Evolutionary conservation across 2,113 vertebrate genomes (phyloP), one percentile per base, ranked within the genome.

Genomic region (Dicaeum eximium): DNA sequence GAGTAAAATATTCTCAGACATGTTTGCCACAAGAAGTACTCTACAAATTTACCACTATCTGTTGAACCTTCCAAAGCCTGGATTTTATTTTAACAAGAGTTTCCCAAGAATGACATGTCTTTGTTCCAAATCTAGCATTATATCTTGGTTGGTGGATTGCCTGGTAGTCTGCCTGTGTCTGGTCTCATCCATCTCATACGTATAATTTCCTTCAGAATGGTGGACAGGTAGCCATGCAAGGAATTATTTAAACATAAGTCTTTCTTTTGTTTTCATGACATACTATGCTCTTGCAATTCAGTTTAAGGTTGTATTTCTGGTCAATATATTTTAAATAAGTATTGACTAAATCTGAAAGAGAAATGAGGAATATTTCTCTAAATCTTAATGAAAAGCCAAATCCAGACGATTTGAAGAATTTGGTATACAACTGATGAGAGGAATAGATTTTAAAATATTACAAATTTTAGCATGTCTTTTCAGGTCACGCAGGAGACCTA

Each of bases 111-210:
- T 37, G 87, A 7, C 8, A 19, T 62, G 33, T 27, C 8, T 50
- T 53, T 81, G 28, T 60, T 54, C 60, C 20, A 71, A 74, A 81
- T 66, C 33, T 61, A 67, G 12, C 10, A 6, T 80, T 86, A 0
- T 25, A 10, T 45, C 58, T 80, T 72, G 47, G 33, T 28, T 77
- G 86, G n/a, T 56, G 67, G 35, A n/a, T 66, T 91, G 33, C 14
- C 12, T 50, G 13, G 25, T 90, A 14, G 40, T 73, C 57, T 58
- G 13, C 37, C 23, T 45, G 4, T 58, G 33, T 80, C 27, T 69
- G 77, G 51, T 72, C 1, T 64, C 33, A 19, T 60, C 38, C 27
- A 0, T 44, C 47, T 57, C 0, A 0, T 44, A 17, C 22, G 7
- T 22, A 30, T 23, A 0, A 4, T 45, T 91, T 81, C n/a, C 17